Base-by-base conservation (phyloP, 2,888 invertebrate genomes). In the Drosophila nr. medialis region DNA sequence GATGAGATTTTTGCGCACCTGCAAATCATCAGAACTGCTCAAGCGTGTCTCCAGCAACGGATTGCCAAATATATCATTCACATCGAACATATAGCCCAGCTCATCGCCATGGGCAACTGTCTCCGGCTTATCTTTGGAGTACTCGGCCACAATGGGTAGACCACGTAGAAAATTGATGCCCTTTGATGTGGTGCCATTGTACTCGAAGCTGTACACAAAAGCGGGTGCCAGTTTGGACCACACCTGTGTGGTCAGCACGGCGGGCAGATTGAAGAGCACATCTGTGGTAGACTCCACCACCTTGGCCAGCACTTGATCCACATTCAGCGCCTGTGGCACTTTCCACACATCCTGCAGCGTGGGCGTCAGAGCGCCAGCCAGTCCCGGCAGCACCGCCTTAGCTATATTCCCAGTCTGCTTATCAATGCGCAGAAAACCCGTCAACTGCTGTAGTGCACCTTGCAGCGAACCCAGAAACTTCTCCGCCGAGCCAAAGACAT, bases 141-240 rank as follows among this genome's bases (percentile, higher is more conserved):
- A 61, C 32, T 79, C 77, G 18, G 88, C 70, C 53, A 96, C 94
- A 38, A 96, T 93, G 2, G 96, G 95, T 13, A 95, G 91, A 3
- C 96, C 96, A 10, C 94, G 94, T n/a, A 96, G 91, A 84, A 96
- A 96, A 72, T 94, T 93, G 13, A 94, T 93, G 4, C 96, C 96
- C 68, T 94, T 94, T 29, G 91, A 91, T 13, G 94, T 93, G 77
- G 95, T 95, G 2, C 96, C 95, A 11, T 94, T 93, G 81, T 96
- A 95, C 80, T 97, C 96, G 90, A 97, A 97, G 88, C 96, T 95
- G 91, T 96, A 97, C 61, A 97, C 93, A 90, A 94, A 96, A 0
- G 96, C 94, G 0, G 95, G 94, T 0, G 95, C 94, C 1, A 94
- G 93, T 54, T 93, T 92, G 70, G 95, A 95, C 97, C 97, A 97